Evolutionary conservation across 1,140 invertebrate genomes (phyloP).

Genomic region (Cherax destructor): DNA sequence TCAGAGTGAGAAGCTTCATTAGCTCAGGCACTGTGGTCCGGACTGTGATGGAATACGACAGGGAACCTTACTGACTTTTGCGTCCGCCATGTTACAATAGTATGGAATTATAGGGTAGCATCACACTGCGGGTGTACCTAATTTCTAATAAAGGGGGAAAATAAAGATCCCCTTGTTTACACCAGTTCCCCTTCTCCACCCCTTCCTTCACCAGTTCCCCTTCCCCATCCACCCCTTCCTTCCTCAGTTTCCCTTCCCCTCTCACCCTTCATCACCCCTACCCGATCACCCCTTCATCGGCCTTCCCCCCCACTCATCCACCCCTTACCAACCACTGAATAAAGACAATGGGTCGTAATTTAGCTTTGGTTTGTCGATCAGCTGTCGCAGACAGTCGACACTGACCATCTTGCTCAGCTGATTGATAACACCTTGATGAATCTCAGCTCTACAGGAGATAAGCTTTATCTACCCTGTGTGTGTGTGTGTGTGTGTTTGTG

Average conservation of each 20-base stretch:
- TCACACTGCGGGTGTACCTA: too few species aligned
- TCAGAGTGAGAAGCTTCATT: not conserved
- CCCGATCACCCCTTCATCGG: not conserved
- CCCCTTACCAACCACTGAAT: slow-evolving; percentile 19
- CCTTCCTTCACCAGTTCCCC: not conserved
- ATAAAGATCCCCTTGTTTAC: too few species aligned
- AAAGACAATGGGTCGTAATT: slow-evolving; percentile 62
- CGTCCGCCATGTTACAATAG: too few species aligned
- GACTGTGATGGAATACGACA: too few species aligned
- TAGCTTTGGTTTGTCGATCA: slow-evolving; percentile 61
- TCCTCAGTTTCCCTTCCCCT: slow-evolving; percentile 1
- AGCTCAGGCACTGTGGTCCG: too few species aligned
- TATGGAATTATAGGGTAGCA: too few species aligned
- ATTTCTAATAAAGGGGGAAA: too few species aligned
- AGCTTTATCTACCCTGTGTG: too few species aligned
- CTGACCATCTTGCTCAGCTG: not conserved
- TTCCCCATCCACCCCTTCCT: not conserved
- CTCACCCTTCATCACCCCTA: not conserved
- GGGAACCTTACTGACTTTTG: too few species aligned
- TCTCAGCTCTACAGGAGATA: not conserved
- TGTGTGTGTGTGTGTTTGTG: too few species aligned
- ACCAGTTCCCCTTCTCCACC: not conserved
- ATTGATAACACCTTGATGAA: slow-evolving; percentile 1
- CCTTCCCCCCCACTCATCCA: not conserved
- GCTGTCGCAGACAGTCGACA: slow-evolving; percentile 27